Evolutionary conservation across 1,140 invertebrate genomes (phyloP), one percentile per base, ranked within the genome.

Genomic region (Leguminivora glycinivorella): DNA sequence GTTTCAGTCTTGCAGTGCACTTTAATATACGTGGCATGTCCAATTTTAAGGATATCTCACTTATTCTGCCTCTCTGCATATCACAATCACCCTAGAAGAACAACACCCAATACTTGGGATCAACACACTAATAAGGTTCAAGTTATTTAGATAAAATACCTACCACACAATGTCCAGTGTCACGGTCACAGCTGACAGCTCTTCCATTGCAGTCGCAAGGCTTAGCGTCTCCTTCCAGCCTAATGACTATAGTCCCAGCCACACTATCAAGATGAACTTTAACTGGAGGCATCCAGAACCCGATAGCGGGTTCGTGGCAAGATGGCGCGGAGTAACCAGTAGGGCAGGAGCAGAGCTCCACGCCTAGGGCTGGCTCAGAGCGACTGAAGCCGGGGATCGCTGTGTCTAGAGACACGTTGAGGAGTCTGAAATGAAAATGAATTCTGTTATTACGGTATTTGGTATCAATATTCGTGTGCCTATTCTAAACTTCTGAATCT

Each of bases 311-410:
- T 85, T 98, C 93, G 84, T 98, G 97, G 89, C 97, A 98, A 0
- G 97, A 98, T 0, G 94, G 94, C 0, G 96, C 94, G 75, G 94
- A 94, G 87, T 97, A 98, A 52, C 95, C 93, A 5, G 90, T 83
- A 1, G 97, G 96, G 83, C 97, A 98, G n/a, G 94, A 92, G 84
- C 98, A 99, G 58, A 96, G 92, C 91, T 99, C 98, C 6, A 99
- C 95, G 1, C 97, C 97, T 1, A 88, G 87, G 1, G 97, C 97
- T n/a, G 95, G 90, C 7, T 93, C 93, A 17, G 94, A 93, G 1
- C 94, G 94, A 67, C 92, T 94, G 24, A 93, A 88, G 0, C 94
- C 92, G 56, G 93, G 90, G 4, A 95, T 93, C 1, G 97, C 98
- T 10, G 95, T 94, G 87, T 99, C 97, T 84, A 99, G 91, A 0